Base-by-base conservation (phyloP, 2,888 invertebrate genomes). In the Temnothorax rugatulus region DNA sequence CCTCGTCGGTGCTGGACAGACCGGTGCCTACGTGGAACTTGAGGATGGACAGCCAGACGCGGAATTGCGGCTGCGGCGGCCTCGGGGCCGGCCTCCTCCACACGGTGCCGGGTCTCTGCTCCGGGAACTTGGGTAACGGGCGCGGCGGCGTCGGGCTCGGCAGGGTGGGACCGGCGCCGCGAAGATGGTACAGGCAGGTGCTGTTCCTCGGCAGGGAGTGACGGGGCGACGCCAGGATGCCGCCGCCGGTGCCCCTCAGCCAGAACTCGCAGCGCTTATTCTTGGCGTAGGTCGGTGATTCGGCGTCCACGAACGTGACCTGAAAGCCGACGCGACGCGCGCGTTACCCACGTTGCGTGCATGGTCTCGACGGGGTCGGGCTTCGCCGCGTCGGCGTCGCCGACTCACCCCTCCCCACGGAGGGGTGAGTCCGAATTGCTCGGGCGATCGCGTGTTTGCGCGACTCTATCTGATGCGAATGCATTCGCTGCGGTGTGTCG, bases 231-330 rank as follows among this genome's bases (percentile, higher is more conserved):
- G 98, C 97, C 69, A 98, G 93, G 7, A 97, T 95, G n/a, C 98
- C 98, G 75, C 97, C 97, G 1, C 97, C 97, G 0, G 97, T 97
- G 7, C 98, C 98, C 86, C 97, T 96, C 88, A 98, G 96, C 97
- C 97, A 98, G 93, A 98, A 98, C 93, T 98, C 98, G 93, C 98
- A 98, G 85, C 97, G 96, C 94, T 98, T 98, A 95, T 97, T 97
- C 93, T 97, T 97, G n/a, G 97, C 97, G 94, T 97, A 98, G 41
- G 97, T 97, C 41, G 98, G 97, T 41, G 97, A 97, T 93, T 97
- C 97, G 87, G 97, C 96, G 94, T 98, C 98, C 73, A 98, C 98
- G 93, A 98, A 98, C 94, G 97, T 97, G 63, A 98, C 98, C 97
- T 98, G 95, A 4, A 59, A 69, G 61, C 44, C 71, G 54, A 79